These are phyloP conservation scores for Sarcophaga rosellei DNA, from an alignment of 2,888 invertebrate genomes.

Conservation along the genomic window DNA sequence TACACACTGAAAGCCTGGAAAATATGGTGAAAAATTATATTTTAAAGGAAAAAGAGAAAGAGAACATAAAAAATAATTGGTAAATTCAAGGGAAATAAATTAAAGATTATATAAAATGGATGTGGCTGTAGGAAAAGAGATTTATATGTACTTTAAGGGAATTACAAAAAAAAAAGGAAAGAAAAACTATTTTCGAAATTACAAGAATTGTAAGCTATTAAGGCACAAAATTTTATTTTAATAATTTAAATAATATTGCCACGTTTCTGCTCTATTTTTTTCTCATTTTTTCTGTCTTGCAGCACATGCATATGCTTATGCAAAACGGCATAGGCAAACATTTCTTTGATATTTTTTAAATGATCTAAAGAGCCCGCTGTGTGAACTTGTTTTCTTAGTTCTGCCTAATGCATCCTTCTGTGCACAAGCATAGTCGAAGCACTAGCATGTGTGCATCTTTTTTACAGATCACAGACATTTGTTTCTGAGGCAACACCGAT, in stretches of 20 bases:
- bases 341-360: slow-evolving; percentile 68
- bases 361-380: slow-evolving; percentile 68
- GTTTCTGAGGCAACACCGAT: slow-evolving; percentile 60
- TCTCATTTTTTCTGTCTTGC: neutral
- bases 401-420: slow-evolving; percentile 40
- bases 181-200: neutral
- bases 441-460: slow-evolving; percentile 44
- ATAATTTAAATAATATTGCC: no score
- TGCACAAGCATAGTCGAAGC: neutral
- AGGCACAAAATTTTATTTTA: no score
- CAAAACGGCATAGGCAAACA: slow-evolving; percentile 48
- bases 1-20: slow-evolving; percentile 23
- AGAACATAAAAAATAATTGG: slow-evolving; percentile 41
- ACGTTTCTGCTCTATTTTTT: neutral
- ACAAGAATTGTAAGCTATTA: no score
- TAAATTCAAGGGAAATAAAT: slow-evolving; percentile 5
- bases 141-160: neutral
- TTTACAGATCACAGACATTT: slow-evolving; percentile 58
- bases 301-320: neutral
- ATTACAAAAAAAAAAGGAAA: neutral
- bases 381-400: slow-evolving; percentile 68
- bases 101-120: slow-evolving; percentile 16
- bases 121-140: neutral
- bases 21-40: slow-evolving; percentile 35
- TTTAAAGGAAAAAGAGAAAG: neutral